Evolutionary conservation across 2,797 vertebrate species (phyloP).

Genomic region (Decapterus maruadsi): DNA sequence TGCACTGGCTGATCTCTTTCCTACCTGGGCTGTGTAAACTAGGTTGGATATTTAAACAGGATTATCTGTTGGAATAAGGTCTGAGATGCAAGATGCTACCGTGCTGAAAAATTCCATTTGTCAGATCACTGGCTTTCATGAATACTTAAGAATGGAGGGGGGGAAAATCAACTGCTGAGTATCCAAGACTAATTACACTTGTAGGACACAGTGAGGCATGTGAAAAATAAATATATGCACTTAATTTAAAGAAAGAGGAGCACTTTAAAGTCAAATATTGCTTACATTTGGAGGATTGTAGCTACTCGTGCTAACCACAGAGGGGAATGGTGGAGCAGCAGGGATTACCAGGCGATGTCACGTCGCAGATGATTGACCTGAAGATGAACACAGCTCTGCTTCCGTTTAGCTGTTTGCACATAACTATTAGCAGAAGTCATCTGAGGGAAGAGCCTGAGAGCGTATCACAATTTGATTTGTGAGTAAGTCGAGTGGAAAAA

Average conservation of each 20-base stretch:
- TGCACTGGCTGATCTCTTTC: conserved; percentile 61
- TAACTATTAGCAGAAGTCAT: conserved; percentile 56
- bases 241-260: conserved; percentile 75
- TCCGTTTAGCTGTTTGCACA: conserved; percentile 59
- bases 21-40: conserved; percentile 79
- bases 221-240: conserved; percentile 80
- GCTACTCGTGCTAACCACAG: conserved; percentile 51
- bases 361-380: conserved; percentile 64
- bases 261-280: conserved; percentile 61
- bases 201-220: conserved; percentile 83
- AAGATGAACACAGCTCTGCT: conserved; percentile 67
- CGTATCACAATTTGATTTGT: conserved; percentile 41
- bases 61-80: conserved; percentile 86
- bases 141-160: conserved; percentile 86
- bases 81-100: conserved; percentile 84
- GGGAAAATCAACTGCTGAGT: conserved; percentile 79
- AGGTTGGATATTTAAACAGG: conserved; percentile 86
- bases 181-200: conserved; percentile 88
- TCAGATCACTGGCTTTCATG: conserved; percentile 90
- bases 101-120: conserved; percentile 90
- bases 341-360: conserved; percentile 69
- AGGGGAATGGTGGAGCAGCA: conserved; percentile 54
- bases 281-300: conserved; percentile 64
- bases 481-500: conserved; percentile 31
- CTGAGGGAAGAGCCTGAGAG: conserved; percentile 42